Conservation (phyloP, 2,113 vertebrate genomes). For the Seriola dumerili region DNA sequence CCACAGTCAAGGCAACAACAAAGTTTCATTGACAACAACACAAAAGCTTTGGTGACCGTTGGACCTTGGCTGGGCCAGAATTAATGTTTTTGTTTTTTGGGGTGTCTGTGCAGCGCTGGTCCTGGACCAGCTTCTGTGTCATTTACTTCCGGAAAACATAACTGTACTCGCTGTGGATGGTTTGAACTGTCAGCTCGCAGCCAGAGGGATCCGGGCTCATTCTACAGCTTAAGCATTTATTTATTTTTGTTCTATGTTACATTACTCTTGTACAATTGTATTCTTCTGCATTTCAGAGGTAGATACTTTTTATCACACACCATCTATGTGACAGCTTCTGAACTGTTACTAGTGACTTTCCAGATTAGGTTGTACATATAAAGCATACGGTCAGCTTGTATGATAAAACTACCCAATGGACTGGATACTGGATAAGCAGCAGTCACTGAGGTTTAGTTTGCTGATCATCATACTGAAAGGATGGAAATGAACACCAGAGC, state of each 20-base stretch:
- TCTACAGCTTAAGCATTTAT: background rate
- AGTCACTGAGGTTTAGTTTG: background rate
- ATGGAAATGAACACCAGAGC: conserved; percentile 40
- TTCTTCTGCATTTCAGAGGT: too few relatives aligned
- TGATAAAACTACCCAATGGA: background rate
- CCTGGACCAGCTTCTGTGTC: background rate
- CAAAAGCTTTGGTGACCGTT: conserved; percentile 49
- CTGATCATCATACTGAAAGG: conserved; percentile 18
- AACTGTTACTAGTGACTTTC: too few relatives aligned
- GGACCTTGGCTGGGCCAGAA: conserved; percentile 33
- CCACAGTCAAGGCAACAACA: conserved; percentile 35
- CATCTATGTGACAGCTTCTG: background rate
- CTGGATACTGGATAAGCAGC: conserved; percentile 7
- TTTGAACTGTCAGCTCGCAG: background rate
- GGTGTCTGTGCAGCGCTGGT: background rate
- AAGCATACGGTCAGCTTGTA: too few relatives aligned
- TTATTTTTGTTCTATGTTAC: background rate
- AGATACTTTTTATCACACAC: background rate
- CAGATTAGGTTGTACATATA: too few relatives aligned
- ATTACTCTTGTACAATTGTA: too few relatives aligned
- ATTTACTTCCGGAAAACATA: background rate
- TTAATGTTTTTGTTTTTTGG: conserved; percentile 39
- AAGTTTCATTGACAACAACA: conserved; percentile 53
- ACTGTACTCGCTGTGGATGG: background rate
- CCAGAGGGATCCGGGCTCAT: background rate